Conservation (phyloP, 2,888 invertebrate species). For the Synanthedon formicaeformis region DNA sequence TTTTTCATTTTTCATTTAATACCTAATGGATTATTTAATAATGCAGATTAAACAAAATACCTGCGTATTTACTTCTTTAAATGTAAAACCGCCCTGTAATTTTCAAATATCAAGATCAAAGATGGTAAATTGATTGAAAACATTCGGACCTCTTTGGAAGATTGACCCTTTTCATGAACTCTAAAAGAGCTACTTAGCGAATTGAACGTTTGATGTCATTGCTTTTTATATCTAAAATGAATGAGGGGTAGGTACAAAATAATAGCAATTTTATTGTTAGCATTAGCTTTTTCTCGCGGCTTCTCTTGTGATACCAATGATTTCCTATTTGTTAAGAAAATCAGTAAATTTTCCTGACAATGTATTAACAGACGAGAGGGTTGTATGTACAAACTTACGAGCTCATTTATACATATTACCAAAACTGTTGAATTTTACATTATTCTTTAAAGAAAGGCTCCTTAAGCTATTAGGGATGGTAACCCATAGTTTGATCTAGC, state of each 20-base stretch:
- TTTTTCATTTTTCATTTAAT: no score
- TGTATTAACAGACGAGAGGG: no score
- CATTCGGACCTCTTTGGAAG: conserved; percentile 28
- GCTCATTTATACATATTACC: no score
- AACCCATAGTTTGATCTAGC: no score
- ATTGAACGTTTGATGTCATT: conserved; percentile 58
- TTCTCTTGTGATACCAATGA: no score
- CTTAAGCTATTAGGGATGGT: no score
- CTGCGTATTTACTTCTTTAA: neutral
- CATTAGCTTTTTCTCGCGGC: no score
- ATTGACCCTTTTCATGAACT: conserved; percentile 48
- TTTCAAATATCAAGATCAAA: conserved; percentile 41
- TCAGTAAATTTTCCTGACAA: no score
- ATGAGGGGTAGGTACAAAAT: neutral
- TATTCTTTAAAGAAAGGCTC: no score
- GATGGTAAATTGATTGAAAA: conserved; percentile 40
- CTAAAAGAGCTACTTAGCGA: conserved; percentile 48
- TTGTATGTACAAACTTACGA: no score
- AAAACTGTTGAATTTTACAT: no score
- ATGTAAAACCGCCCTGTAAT: conserved; percentile 22
- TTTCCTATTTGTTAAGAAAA: no score
- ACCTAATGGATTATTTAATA: neutral
- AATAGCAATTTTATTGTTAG: neutral
- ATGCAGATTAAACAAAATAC: neutral
- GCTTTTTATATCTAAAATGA: conserved; percentile 15